These are phyloP conservation scores for Poeciliopsis turneri DNA, from an alignment of 2,797 vertebrate genomes.

Conservation along the genomic window DNA sequence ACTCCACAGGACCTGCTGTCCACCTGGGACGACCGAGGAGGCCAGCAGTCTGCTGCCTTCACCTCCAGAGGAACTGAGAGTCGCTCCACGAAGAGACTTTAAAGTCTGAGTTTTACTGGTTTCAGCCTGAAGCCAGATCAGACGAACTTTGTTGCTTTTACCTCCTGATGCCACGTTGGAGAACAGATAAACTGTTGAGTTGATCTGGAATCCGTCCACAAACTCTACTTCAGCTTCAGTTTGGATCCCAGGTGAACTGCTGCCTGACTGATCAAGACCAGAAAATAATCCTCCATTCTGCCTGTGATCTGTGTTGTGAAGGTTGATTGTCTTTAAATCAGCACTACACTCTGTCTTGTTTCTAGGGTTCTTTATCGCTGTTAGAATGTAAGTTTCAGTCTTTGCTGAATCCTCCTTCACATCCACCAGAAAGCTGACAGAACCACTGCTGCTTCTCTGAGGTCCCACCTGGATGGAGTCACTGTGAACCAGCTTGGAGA, in stretches of 20 bases:
- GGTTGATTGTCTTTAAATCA: rapidly evolving
- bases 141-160: constrained; percentile 9
- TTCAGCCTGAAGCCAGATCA: constrained; percentile 53
- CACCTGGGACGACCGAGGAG: constrained; percentile 78
- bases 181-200: constrained; percentile 1
- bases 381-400: constrained; percentile 50
- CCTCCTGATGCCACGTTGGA: background rate
- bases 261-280: background rate
- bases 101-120: rapidly evolving
- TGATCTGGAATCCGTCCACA: constrained; percentile 19
- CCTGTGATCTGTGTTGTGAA: background rate
- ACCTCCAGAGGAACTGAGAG: constrained; percentile 28
- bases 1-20: constrained; percentile 76
- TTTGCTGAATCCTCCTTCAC: rapidly evolving
- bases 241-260: background rate
- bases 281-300: constrained; percentile 24
- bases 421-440: constrained; percentile 56
- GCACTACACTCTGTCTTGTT: rapidly evolving
- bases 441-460: background rate
- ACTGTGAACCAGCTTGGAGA: constrained; percentile 35
- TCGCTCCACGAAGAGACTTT: constrained; percentile 30
- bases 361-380: background rate
- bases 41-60: constrained; percentile 65
- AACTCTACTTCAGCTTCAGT: constrained; percentile 1
- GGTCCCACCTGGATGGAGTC: constrained; percentile 42